A percentile compares a stretch with the other conserved stretches of the same genome.
Conservation (phyloP, 1,140 invertebrate genomes). For the Leptestheria dahalacensis region DNA sequence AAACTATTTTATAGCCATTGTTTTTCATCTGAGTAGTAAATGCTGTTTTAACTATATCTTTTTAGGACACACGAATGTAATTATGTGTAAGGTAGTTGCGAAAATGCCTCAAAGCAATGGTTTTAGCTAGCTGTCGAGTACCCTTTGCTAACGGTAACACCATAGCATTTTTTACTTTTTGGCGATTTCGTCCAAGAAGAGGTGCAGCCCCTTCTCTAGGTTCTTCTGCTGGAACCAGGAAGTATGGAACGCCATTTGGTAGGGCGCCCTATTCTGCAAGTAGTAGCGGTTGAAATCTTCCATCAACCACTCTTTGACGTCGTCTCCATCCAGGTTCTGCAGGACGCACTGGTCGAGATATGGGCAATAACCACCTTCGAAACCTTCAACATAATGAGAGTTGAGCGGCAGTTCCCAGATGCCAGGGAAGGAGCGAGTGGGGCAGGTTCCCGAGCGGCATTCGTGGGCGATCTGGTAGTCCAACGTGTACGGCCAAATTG, state of each 20-base stretch:
- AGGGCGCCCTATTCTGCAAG: conserved; percentile 71
- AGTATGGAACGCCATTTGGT: conserved; percentile 87
- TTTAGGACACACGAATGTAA: no score
- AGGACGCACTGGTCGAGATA: conserved; percentile 86
- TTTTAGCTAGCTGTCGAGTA: no score
- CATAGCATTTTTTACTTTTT: no score
- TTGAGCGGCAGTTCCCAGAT: conserved; percentile 90
- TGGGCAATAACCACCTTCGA: conserved; percentile 79
- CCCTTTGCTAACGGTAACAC: no score
- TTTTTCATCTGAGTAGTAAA: no score
- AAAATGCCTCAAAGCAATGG: no score
- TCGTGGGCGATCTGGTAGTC: conserved; percentile 83
- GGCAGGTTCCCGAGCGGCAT: conserved; percentile 79
- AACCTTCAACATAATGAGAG: conserved; percentile 72
- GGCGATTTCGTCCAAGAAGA: conserved; percentile 68
- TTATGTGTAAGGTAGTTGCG: no score
- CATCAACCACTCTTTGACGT: conserved; percentile 68
- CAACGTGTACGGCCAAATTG: conserved; percentile 88
- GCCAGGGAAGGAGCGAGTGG: conserved; percentile 75
- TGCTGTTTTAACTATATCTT: no score
- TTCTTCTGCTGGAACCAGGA: conserved; percentile 88
- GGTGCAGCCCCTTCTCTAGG: conserved; percentile 62
- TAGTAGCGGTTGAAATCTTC: conserved; percentile 80
- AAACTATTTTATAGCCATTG: no score
- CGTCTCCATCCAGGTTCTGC: conserved; percentile 64